Conservation (phyloP, 2,113 vertebrate genomes). For the Laterallus jamaicensis region DNA sequence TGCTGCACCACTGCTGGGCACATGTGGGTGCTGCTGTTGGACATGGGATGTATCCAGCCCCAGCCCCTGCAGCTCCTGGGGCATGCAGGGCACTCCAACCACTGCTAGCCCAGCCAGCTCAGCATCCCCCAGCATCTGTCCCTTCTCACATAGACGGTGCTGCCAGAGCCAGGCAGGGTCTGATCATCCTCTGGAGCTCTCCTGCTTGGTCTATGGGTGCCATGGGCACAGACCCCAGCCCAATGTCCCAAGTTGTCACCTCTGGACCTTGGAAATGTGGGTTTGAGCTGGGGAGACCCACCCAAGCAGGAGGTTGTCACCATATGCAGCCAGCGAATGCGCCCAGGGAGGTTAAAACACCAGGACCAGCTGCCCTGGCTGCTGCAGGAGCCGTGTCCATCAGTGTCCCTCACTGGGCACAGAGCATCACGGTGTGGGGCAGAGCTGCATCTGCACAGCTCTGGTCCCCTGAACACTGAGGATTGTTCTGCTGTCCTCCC, state of each 20-base stretch:
- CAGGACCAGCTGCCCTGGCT: not conserved
- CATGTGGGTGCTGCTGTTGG: not conserved
- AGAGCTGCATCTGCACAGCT: rapidly evolving
- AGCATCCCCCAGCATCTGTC: not conserved
- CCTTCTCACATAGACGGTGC: not conserved
- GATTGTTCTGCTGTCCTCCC: not conserved
- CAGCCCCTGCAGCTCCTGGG: not conserved
- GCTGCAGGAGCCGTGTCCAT: not conserved
- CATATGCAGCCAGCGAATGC: not conserved
- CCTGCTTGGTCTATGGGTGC: not conserved
- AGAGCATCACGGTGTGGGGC: not conserved
- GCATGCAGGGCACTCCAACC: not conserved
- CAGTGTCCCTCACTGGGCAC: rapidly evolving
- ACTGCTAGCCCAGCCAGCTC: not conserved
- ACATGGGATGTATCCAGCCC: not conserved
- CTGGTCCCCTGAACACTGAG: not conserved
- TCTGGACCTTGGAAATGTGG: not conserved
- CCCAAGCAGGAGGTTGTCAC: too few relatives aligned
- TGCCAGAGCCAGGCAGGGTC: not conserved
- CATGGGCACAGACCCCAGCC: not conserved
- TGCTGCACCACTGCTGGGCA: not conserved
- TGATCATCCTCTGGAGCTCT: not conserved
- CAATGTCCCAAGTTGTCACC: not conserved
- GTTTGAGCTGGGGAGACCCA: not conserved
- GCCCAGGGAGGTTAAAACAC: rapidly evolving